A percentile compares a stretch with the other conserved stretches of the same genome.
Conservation (phyloP, 2,113 vertebrate species). For the Pseudonaja textilis region DNA sequence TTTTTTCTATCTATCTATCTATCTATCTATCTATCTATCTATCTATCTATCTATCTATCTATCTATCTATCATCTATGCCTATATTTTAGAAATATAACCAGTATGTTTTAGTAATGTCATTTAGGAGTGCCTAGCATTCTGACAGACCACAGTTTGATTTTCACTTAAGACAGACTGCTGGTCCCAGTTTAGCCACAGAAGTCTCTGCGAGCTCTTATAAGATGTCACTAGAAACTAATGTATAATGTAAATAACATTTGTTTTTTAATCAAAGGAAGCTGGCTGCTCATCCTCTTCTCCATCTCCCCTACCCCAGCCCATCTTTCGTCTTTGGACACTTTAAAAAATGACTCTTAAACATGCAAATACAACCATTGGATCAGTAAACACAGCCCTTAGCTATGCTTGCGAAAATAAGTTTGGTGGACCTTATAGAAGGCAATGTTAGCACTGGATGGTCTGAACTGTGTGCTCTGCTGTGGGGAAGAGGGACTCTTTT, state of each 20-base stretch:
- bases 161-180: neutral
- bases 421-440: neutral
- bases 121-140: neutral
- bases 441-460: neutral
- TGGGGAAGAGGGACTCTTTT: neutral
- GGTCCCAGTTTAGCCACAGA: accelerated
- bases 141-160: neutral
- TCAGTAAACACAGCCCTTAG: neutral
- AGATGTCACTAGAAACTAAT: neutral
- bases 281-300: conserved; percentile 19
- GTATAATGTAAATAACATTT: neutral
- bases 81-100: too few relatives aligned
- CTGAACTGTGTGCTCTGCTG: neutral
- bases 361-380: neutral
- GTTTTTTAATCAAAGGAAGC: conserved; percentile 19
- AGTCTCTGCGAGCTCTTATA: conserved; percentile 42
- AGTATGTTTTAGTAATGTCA: neutral
- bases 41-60: too few relatives aligned
- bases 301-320: neutral
- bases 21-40: too few relatives aligned
- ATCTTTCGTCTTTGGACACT: neutral
- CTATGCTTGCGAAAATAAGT: neutral
- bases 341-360: neutral
- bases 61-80: too few relatives aligned
- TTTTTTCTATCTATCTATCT: too few relatives aligned